Evolutionary conservation across 2,797 vertebrate species (phyloP), one percentile per base, ranked within the genome.

Genomic region (Mareca strepera): DNA sequence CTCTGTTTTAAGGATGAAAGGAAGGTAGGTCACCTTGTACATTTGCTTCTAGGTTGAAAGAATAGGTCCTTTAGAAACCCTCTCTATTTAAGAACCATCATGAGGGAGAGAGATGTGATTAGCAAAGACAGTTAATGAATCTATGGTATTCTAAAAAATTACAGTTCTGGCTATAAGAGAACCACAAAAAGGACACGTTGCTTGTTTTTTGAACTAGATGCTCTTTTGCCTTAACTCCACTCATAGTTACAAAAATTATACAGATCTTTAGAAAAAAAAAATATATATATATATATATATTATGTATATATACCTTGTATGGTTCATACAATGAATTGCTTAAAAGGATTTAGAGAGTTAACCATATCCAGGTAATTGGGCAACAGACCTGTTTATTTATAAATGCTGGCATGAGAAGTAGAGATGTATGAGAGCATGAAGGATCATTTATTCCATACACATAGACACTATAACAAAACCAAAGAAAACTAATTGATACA

Each of bases 401-500:
- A 3, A 58, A 58, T 37, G 28, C 17, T 58, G 13, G 4, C 50
- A 37, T 31, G 81, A 74, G 4, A 68, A 66, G 41, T 62, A 72
- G 17, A 62, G 6, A 21, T 88, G 56, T 26, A 92, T 75, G 46
- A 22, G 28, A 72, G 12, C 7, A 39, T 59, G 79, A 83, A 11
- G 7, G 17, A 83, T 59, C 81, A 26, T 35, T 44, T 90, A 16
- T 31, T 62, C 22, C 31, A 33, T 59, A 72, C 9, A 23, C 56
- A 63, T 58, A 59, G 79, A 64, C 31, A 41, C 0, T 2, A 10
- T 79, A 62, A 73, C 66, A 82, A 83, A 82, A 92, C 11, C n/a
- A 91, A 93, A 69, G 56, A 80, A 89, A 88, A 69, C 15, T 86
- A 73, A 76, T 55, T 76, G 50, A 82, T 82, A 18, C 9, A 70